phyloP scores from a whole-genome alignment of 1,140 invertebrate species.

The Philopotamus ludificatus region DNA sequence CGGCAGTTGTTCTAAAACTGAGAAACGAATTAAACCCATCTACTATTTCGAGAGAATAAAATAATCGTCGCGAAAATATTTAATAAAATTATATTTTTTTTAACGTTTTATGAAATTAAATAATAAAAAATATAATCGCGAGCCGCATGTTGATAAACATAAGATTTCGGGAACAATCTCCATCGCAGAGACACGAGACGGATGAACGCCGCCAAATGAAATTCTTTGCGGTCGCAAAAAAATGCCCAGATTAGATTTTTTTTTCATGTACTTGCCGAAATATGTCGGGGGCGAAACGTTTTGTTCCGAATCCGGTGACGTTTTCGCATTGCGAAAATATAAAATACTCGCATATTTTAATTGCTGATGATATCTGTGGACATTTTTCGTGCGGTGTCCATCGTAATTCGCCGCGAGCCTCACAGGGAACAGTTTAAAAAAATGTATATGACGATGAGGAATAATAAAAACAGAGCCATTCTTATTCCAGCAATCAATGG shows the following conservation, averaged over 20 bases:
- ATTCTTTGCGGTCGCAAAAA: conserved; percentile 61
- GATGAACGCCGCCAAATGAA: conserved; percentile 60
- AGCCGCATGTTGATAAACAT: neutral
- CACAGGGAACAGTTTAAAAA: too few species aligned
- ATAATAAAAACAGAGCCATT: neutral
- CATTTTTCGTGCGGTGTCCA: too few species aligned
- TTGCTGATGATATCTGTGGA: too few species aligned
- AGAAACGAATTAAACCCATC: neutral
- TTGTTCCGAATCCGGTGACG: conserved; percentile 2
- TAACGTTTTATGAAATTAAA: too few species aligned
- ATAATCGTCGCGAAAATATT: too few species aligned
- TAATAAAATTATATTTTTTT: too few species aligned
- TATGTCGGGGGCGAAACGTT: conserved; percentile 53
- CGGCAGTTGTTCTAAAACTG: conserved; percentile 12
- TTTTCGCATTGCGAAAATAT: too few species aligned
- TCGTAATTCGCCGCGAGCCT: too few species aligned
- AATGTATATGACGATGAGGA: too few species aligned
- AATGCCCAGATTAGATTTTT: conserved; percentile 61
- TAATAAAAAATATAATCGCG: neutral
- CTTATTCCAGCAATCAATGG: conserved; percentile 1
- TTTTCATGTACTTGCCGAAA: conserved; percentile 52
- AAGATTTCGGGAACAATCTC: conserved; percentile 32
- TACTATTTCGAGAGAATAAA: neutral
- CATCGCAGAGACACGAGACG: conserved; percentile 47
- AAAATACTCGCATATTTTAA: too few species aligned